Evolutionary conservation across 2,888 invertebrate genomes (phyloP).

Genomic region (Hartigia nigra): DNA sequence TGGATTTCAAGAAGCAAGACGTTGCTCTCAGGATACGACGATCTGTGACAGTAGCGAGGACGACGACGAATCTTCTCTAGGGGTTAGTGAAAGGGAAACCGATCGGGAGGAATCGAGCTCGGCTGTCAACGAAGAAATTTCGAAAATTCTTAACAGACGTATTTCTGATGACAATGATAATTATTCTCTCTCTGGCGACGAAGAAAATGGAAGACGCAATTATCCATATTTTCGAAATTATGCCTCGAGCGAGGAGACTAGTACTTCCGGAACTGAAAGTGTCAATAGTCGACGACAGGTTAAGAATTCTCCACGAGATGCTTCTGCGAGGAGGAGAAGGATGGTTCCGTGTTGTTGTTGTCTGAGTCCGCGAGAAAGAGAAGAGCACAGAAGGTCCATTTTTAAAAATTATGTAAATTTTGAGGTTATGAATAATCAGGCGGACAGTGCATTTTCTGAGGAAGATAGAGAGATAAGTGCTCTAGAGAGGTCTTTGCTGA

Average conservation of each 20-base stretch:
- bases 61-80: neutral
- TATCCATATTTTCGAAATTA: neutral
- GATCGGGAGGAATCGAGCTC: neutral
- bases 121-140: constrained; percentile 26
- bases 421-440: neutral
- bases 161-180: constrained; percentile 9
- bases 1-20: neutral
- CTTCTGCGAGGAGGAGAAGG: neutral
- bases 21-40: neutral
- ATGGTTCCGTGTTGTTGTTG: neutral
- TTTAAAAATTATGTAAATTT: neutral
- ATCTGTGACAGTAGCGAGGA: neutral
- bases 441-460: neutral
- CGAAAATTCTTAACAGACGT: constrained; percentile 19
- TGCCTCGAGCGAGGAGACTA: neutral
- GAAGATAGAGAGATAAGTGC: constrained; percentile 22
- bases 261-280: neutral
- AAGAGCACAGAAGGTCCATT: neutral
- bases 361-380: neutral
- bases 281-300: neutral
- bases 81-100: neutral
- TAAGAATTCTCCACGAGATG: neutral
- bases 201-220: constrained; percentile 6
- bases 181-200: neutral
- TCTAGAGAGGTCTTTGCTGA: neutral